Percentiles rank a stretch among this genome's conserved stretches.
Evolutionary conservation across 2,113 vertebrate genomes (phyloP).

Genomic region (Aldabrachelys gigantea): DNA sequence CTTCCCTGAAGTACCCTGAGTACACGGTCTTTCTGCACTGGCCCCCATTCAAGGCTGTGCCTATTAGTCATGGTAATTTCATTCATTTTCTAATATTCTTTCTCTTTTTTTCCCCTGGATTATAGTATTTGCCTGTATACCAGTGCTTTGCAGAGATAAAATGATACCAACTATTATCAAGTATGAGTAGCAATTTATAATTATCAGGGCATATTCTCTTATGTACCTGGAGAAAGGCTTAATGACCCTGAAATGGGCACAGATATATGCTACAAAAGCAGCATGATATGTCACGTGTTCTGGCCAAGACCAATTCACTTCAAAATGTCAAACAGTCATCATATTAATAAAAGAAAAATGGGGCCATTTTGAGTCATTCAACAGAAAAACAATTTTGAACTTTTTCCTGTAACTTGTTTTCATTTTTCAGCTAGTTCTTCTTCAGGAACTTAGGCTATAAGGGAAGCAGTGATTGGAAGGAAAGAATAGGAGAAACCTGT

Average conservation of each 20-base stretch:
- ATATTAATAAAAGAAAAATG: neutral
- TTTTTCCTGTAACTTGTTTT: too few relatives aligned
- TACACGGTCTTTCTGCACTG: neutral
- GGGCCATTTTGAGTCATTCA: neutral
- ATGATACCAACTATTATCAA: neutral
- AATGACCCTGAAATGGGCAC: neutral
- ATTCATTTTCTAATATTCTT: neutral
- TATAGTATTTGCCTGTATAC: neutral
- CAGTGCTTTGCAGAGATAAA: neutral
- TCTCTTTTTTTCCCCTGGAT: neutral
- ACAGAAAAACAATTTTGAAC: too few relatives aligned
- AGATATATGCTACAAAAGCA: neutral
- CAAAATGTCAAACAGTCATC: neutral
- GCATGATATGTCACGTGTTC: fast-evolving
- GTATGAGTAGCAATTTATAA: neutral
- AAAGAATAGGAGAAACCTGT: too few relatives aligned
- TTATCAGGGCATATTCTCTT: neutral
- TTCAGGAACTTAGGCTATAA: too few relatives aligned
- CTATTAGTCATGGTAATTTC: neutral
- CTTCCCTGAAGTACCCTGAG: neutral
- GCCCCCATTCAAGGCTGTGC: neutral
- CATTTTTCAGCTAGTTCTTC: too few relatives aligned
- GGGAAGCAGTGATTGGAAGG: too few relatives aligned
- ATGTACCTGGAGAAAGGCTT: neutral
- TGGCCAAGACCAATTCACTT: neutral